These are phyloP conservation scores for Lottia scabra DNA, from an alignment of 2,888 invertebrate genomes.

Conservation along the genomic window DNA sequence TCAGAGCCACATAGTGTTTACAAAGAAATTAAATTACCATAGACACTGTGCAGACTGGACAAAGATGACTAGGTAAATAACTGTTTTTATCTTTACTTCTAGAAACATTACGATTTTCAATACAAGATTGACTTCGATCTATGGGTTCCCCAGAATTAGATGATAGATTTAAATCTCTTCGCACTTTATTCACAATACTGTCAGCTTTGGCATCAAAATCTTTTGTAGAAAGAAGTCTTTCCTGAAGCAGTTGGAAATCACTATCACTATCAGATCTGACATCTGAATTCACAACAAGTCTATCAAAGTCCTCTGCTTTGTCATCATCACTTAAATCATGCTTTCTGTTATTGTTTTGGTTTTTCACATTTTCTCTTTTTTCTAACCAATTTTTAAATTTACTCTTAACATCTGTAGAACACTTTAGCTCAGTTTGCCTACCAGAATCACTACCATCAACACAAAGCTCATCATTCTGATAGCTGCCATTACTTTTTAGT, in stretches of 20 bases:
- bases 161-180: slow-evolving; percentile 37
- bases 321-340: slow-evolving; percentile 21
- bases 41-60: slow-evolving; percentile 39
- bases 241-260: slow-evolving; percentile 30
- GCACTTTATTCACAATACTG: slow-evolving; percentile 45
- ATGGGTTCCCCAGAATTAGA: slow-evolving; percentile 1
- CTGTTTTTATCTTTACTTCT: background rate
- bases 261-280: background rate
- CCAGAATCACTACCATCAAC: slow-evolving; percentile 32
- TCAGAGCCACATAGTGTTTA: background rate
- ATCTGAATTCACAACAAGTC: background rate
- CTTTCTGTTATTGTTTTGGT: background rate
- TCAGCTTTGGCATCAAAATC: slow-evolving; percentile 50
- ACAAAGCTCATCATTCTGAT: slow-evolving; percentile 8
- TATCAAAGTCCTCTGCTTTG: slow-evolving; percentile 18
- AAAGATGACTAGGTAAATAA: slow-evolving; percentile 41
- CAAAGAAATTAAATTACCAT: slow-evolving; percentile 36
- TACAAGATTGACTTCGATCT: background rate
- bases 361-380: background rate
- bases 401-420: background rate
- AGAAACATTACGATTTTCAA: background rate
- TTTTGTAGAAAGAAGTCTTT: slow-evolving; percentile 38
- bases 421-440: background rate
- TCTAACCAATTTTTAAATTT: background rate
- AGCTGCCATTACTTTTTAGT: slow-evolving; percentile 14